phyloP scores from a whole-genome alignment of 2,888 invertebrate species.

The Cyclophora albipunctata region DNA sequence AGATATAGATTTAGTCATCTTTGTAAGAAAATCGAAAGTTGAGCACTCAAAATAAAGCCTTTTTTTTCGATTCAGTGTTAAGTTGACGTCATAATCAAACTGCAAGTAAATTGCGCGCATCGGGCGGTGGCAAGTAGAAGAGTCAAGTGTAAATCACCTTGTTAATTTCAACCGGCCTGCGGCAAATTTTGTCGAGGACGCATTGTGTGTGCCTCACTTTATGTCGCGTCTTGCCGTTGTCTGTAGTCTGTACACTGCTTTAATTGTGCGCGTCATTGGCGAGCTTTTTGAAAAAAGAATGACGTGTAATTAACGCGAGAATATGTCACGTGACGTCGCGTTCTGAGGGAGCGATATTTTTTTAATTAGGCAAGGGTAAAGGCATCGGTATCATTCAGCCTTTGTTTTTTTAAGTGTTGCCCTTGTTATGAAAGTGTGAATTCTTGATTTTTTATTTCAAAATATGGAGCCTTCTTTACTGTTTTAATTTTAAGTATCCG shows the following conservation, averaged over 20 bases:
- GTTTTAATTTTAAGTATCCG: too few species aligned
- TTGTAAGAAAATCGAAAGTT: too few species aligned
- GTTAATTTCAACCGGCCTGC: constrained; percentile 74
- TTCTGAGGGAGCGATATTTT: constrained; percentile 67
- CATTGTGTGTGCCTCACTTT: constrained; percentile 71
- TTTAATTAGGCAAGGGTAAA: constrained; percentile 63
- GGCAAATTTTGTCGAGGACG: constrained; percentile 74
- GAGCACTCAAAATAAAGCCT: too few species aligned
- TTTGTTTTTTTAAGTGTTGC: constrained; percentile 25
- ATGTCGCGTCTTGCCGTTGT: constrained; percentile 73
- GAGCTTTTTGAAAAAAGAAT: constrained; percentile 75
- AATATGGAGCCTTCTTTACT: too few species aligned
- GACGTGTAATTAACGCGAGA: constrained; percentile 75
- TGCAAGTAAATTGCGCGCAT: constrained; percentile 21
- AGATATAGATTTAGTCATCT: too few species aligned
- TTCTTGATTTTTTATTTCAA: too few species aligned
- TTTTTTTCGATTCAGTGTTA: constrained; percentile 3
- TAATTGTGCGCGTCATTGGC: constrained; percentile 75
- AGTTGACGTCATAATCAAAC: constrained; percentile 6
- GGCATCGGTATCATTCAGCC: constrained; percentile 23
- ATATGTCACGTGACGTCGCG: constrained; percentile 74
- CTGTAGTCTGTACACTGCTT: constrained; percentile 74
- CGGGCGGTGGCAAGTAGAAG: constrained; percentile 57
- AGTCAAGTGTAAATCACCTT: constrained; percentile 77
- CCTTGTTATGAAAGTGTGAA: constrained; percentile 5